Base-by-base conservation (phyloP, 2,888 invertebrate species). In the Rotaria macrura region DNA sequence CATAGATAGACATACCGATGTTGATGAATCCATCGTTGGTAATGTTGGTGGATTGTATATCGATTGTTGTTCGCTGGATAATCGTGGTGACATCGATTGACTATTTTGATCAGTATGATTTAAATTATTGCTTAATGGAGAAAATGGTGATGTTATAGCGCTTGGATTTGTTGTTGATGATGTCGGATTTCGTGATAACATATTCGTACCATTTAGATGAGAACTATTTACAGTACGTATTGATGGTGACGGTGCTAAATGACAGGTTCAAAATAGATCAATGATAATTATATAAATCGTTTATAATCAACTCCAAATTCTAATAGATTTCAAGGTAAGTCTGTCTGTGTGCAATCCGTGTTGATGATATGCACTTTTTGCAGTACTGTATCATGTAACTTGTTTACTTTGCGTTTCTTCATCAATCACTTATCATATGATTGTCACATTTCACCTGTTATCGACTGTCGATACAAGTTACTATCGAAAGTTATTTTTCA, bases 91-190 rank as follows among this genome's bases (percentile, higher is more conserved):
- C 43, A 43, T 40, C 6, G 79, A 79, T 79, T 79, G 79, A 79
- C 43, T 43, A 79, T 79, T 40, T 43, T 79, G 79, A 79, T 79
- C 79, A 43, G 34, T 79, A 79, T 79, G 40, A 43, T 79, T 79
- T n/a, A 20, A 79, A 43, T 43, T 79, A 79, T 79, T 79, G 4
- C 43, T 79, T n/a, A 79, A 43, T 79, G 79, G 79, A 43, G 79
- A 79, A n/a, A 79, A 79, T 43, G 79, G 79, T 25, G 79, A 79
- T 79, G 79, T 40, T n/a, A 79, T 7, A 25, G 79, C 79, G 43
- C 25, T 79, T 14, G 25, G 10, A 43, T 43, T 79, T 7, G 79
- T 79, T 43, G 79, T n/a, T 43, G 79, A 43, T 43, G 43, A 79
- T n/a, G 79, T 43, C 25, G 9, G 79, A 79, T 79, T 40, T n/a